Evolutionary conservation across 2,888 invertebrate species (phyloP).

Genomic region (Drosophila subsilvestris): DNA sequence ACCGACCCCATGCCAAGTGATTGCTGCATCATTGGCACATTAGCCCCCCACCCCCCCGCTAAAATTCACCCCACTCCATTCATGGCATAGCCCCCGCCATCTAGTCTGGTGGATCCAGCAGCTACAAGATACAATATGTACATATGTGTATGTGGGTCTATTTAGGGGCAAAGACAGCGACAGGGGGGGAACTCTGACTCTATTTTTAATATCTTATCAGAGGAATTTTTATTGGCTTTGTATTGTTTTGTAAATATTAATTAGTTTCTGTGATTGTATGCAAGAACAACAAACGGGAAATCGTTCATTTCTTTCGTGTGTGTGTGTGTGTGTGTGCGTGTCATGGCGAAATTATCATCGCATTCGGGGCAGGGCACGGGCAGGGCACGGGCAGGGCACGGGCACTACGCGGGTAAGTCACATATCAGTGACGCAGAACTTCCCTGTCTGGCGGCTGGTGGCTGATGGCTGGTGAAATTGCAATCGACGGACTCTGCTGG

Average conservation of each 20-base stretch:
- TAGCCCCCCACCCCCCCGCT: constrained; percentile 1
- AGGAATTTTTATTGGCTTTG: constrained; percentile 66
- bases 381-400: no score
- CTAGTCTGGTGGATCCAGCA: constrained; percentile 41
- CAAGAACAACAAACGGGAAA: constrained; percentile 29
- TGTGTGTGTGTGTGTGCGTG: constrained; percentile 48
- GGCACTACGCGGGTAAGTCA: neutral
- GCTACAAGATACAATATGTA: constrained; percentile 7
- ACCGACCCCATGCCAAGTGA: no score
- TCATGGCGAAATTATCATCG: constrained; percentile 73
- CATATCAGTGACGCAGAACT: constrained; percentile 37
- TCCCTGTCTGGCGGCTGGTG: constrained; percentile 21
- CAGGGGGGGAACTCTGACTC: constrained; percentile 23
- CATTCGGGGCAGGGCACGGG: no score
- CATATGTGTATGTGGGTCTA: no score
- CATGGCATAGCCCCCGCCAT: constrained; percentile 34
- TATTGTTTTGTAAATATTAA: constrained; percentile 75
- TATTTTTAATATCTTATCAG: constrained; percentile 63
- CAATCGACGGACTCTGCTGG: constrained; percentile 51
- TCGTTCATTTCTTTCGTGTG: constrained; percentile 32
- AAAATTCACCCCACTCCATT: constrained; percentile 9
- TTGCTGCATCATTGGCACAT: no score
- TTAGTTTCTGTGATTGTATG: constrained; percentile 72
- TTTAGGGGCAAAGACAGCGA: no score
- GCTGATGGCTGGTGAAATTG: constrained; percentile 72